Percentiles rank a stretch among this genome's conserved stretches.
Evolutionary conservation across 1,140 invertebrate species (phyloP).

Genomic region (Habropoda laboriosa): DNA sequence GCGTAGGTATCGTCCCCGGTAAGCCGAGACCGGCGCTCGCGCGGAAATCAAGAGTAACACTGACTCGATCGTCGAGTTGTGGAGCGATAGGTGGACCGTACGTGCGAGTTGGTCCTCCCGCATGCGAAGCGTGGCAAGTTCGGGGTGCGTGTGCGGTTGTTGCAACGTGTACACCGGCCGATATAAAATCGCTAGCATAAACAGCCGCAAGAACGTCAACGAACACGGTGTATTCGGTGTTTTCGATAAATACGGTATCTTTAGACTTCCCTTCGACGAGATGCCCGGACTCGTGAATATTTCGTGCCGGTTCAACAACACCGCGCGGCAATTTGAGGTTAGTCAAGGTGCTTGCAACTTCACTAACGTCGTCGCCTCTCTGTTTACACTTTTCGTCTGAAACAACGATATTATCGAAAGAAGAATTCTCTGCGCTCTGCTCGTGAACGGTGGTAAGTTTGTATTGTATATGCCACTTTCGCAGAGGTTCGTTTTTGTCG

Average conservation of each 20-base stretch:
- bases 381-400: not conserved
- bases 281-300: not conserved
- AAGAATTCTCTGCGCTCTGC: not conserved
- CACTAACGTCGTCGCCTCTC: not conserved
- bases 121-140: slow-evolving; percentile 44
- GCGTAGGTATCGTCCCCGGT: slow-evolving; percentile 44
- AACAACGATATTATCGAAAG: not conserved
- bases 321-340: not conserved
- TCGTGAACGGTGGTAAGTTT: not conserved
- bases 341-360: not conserved
- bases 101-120: slow-evolving; percentile 54
- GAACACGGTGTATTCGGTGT: not conserved
- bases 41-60: slow-evolving; percentile 63
- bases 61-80: slow-evolving; percentile 54
- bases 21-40: slow-evolving; percentile 48
- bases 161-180: not conserved
- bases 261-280: not conserved
- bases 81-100: slow-evolving; percentile 53
- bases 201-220: not conserved
- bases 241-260: not conserved
- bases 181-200: not conserved
- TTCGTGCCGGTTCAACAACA: not conserved
- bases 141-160: slow-evolving; percentile 35
- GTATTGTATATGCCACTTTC: not conserved
- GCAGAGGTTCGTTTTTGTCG: not conserved